phyloP scores from a whole-genome alignment of 2,113 vertebrate genomes.

The Thamnaconus septentrionalis region DNA sequence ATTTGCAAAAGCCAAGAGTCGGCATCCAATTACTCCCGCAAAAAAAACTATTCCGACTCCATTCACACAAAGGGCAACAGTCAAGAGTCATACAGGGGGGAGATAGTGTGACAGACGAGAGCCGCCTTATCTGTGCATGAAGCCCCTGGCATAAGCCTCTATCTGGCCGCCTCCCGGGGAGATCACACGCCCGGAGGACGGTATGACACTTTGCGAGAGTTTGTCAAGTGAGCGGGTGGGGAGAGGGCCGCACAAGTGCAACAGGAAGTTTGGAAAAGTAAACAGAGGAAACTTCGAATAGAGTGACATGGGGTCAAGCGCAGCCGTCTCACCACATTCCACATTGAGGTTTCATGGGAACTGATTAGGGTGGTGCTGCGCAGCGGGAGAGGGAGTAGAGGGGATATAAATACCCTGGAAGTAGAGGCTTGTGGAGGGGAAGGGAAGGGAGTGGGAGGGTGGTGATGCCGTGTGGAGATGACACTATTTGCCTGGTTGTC shows the following conservation, averaged over 20 bases:
- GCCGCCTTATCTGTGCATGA: conserved; percentile 9
- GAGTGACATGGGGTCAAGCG: conserved; percentile 42
- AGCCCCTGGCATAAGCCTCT: conserved; percentile 41
- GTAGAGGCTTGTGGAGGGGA: conserved; percentile 38
- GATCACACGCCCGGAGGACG: neutral
- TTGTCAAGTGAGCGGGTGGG: neutral
- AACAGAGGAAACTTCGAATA: conserved; percentile 23
- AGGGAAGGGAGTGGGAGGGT: conserved; percentile 36
- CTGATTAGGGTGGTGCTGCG: conserved; percentile 52
- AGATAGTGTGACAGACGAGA: conserved; percentile 41
- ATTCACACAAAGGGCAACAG: conserved; percentile 13
- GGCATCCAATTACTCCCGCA: no score
- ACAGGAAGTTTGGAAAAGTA: conserved; percentile 19
- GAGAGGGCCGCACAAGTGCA: neutral
- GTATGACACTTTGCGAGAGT: conserved; percentile 1
- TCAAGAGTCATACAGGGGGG: conserved; percentile 7
- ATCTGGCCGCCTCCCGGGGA: conserved; percentile 27
- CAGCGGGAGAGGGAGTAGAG: conserved; percentile 49
- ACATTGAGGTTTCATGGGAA: conserved; percentile 59
- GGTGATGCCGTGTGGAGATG: conserved; percentile 48
- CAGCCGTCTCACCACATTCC: conserved; percentile 48
- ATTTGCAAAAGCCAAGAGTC: no score
- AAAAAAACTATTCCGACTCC: no score
- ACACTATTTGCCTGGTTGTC: conserved; percentile 51
- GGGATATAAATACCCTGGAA: conserved; percentile 65